Conservation (phyloP, 92 coral and sea anemone genomes). For the Phenganax marumi region DNA sequence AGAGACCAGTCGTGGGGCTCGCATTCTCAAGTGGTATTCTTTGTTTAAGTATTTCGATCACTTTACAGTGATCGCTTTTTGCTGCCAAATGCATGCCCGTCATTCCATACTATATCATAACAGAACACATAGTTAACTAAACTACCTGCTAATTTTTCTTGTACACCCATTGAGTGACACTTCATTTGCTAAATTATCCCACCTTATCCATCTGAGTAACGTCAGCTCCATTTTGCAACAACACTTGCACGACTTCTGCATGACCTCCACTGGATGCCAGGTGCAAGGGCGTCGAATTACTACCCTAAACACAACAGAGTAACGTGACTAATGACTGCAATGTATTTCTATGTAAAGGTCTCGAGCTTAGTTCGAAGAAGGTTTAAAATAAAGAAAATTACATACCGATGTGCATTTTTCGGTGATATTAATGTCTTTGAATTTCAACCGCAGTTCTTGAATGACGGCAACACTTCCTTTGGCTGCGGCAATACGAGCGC, state of each 20-base stretch:
- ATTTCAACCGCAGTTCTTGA: constrained; percentile 73
- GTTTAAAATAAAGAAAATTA: background rate
- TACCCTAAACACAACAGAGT: constrained; percentile 59
- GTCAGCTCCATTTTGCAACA: constrained; percentile 81
- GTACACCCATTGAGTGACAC: background rate
- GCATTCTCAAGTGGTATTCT: constrained; percentile 98
- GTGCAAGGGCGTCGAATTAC: constrained; percentile 87
- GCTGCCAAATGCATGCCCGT: constrained; percentile 92
- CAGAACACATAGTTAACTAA: background rate
- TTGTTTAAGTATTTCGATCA: constrained; percentile 81
- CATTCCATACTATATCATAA: constrained; percentile 78
- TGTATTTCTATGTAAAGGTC: background rate
- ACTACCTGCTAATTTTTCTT: background rate
- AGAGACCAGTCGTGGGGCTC: constrained; percentile 92
- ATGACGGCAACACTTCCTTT: constrained; percentile 94
- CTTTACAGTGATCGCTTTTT: constrained; percentile 82
- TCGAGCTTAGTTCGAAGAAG: background rate
- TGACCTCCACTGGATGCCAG: constrained; percentile 99
- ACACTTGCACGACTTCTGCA: constrained; percentile 89
- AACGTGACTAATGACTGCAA: too few species aligned
- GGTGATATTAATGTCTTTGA: constrained; percentile 45
- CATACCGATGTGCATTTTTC: constrained; percentile 31
- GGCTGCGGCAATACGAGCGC: constrained; percentile 96
- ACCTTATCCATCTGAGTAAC: constrained; percentile 96
- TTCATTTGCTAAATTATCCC: constrained; percentile 4